Evolutionary conservation across 2,113 vertebrate species (phyloP).

Genomic region (Xenopus laevis): DNA sequence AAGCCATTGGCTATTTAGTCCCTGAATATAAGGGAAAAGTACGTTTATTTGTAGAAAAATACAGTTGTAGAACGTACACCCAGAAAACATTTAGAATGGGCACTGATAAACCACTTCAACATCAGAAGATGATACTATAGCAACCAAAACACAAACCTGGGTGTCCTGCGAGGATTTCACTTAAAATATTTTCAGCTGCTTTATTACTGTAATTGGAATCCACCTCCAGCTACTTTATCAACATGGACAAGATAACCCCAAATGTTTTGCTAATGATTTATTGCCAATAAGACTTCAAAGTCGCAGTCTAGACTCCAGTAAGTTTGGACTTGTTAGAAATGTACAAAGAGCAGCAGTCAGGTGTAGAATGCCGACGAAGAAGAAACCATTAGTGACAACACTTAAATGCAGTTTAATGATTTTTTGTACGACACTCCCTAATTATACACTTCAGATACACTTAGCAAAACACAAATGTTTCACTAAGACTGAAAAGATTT

Average conservation of each 20-base stretch:
- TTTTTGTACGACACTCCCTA: too few species aligned
- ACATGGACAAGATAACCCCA: slow-evolving; percentile 14
- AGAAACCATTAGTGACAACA: too few species aligned
- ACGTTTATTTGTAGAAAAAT: too few species aligned
- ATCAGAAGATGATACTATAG: neutral
- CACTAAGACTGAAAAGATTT: too few species aligned
- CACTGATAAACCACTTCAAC: neutral
- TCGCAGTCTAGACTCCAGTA: neutral
- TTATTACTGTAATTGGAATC: slow-evolving; percentile 23
- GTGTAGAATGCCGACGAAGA: too few species aligned
- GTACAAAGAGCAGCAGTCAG: neutral
- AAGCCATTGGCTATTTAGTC: too few species aligned
- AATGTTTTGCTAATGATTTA: slow-evolving; percentile 25
- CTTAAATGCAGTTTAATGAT: too few species aligned
- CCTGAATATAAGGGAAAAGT: too few species aligned
- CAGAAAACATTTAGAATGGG: too few species aligned
- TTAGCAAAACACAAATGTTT: too few species aligned
- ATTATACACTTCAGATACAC: too few species aligned
- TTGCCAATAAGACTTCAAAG: neutral
- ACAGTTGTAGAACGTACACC: too few species aligned
- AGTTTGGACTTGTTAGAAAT: neutral
- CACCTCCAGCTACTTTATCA: slow-evolving; percentile 14
- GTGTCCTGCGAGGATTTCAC: neutral
- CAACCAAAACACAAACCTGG: neutral
- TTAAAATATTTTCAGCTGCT: slow-evolving; percentile 5